Base-by-base conservation (phyloP, 2,888 invertebrate species). In the Leptarthrus brevirostris region DNA sequence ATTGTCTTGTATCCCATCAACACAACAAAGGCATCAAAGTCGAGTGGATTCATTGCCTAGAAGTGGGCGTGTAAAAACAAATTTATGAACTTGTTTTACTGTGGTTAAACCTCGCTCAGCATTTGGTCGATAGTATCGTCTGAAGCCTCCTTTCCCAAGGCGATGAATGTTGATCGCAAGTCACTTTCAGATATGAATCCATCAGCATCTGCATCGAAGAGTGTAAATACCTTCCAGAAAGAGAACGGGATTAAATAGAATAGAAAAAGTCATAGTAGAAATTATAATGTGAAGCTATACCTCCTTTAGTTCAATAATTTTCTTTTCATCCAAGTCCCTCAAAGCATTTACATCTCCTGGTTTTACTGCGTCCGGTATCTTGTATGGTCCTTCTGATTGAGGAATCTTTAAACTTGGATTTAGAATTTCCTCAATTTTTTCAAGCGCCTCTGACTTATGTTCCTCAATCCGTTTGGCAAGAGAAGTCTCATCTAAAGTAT, bases 131-230 rank as follows among this genome's bases (percentile, higher is more conserved):
- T 85, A 24, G 87, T 86, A 72, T 88, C 86, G 24, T 90, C 89
- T 12, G 88, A 86, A 1, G 88, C 86, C 1, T 85, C 84, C 76
- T 87, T 87, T 1, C 90, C 91, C 71, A 91, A 84, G 34, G 90
- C 89, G 71, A 87, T 86, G 52, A 89, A 86, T 0, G 90, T 91
- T 26, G 87, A 88, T 10, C 89, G 87, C 73, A 91, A 85, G 81
- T 91, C 91, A 74, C 87, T 87, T 79, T 87, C 87, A 79, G 90
- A 89, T 76, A 91, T 90, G 78, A 88, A 86, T 0, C 91, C 91
- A 79, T 91, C 90, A 22, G 89, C 87, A 77, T 91, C 88, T 80
- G 90, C 83, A 78, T 91, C 91, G 77, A 91, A 90, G 3, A 91
- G 84, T 52, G 88, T 83, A 80, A 91, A 91, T 1, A 89, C 89